Base-by-base conservation (phyloP, 1,140 invertebrate species). In the Solenopsis invicta region DNA sequence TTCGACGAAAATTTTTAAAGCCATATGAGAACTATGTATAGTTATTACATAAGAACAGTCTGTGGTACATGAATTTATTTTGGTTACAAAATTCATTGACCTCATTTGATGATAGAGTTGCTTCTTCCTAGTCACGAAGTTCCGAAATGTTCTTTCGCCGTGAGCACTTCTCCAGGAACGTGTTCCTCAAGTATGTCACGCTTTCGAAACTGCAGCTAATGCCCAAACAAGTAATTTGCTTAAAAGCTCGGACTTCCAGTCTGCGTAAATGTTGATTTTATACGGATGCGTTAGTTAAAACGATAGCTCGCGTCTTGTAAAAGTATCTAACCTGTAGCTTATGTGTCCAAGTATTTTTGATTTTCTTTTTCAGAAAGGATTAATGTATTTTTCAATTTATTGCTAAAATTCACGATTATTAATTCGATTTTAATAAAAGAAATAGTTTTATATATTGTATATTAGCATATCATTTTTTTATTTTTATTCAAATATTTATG, bases 111-210 rank as follows among this genome's bases (percentile, higher is more conserved):
- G 52, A 54, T 34, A 24, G 59, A 75, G 52, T 74, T 74, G n/a
- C 54, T 84, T n/a, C 54, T 62, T 59, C 62, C 48, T 41, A 52
- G 50, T 48, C 24, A 59, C n/a, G 13, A 75, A 84, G 41, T 84
- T 75, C 24, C 54, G 29, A 84, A 74, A 84, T 75, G 69, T 75
- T 75, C 56, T 59, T 61, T 61, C 24, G 41, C 80, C 29, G 37
- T 24, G 54, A 64, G 67, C 80, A 74, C 69, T 84, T 74, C 41
- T 82, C 50, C 34, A 56, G 37, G 4, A 74, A 74, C 52, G 24
- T 37, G 67, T 82, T 84, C 67, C 29, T 48, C 54, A 75, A 84
- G 56, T 75, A 62, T 61, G 69, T 75, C 69, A 61, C 52, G n/a
- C 54, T 62, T 75, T 75, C 54, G 54, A 61, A 74, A 84, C 18